These are phyloP conservation scores for Diuraphis noxia DNA, from an alignment of 1,140 invertebrate genomes.

Conservation along the genomic window DNA sequence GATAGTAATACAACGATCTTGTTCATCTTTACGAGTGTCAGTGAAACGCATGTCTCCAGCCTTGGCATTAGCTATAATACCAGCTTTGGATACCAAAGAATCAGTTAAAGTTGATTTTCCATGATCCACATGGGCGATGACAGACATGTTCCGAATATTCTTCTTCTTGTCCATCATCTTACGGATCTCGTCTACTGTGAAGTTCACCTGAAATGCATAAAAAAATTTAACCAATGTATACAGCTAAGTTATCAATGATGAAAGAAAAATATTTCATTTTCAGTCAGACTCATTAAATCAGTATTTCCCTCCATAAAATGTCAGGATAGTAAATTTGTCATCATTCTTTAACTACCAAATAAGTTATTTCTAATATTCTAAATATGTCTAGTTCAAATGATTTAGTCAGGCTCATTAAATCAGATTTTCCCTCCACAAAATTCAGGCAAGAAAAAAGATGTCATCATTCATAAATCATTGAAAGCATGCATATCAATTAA, in stretches of 20 bases:
- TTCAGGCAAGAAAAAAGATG: not conserved
- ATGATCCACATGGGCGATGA: constrained; percentile 99
- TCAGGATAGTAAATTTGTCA: constrained; percentile 27
- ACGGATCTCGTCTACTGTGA: constrained; percentile 99
- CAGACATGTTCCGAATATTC: constrained; percentile 99
- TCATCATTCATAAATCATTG: not conserved
- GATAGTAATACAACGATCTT: constrained; percentile 99
- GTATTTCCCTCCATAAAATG: constrained; percentile 45
- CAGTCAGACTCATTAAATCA: constrained; percentile 53
- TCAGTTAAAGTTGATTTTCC: constrained; percentile 99
- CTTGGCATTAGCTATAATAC: constrained; percentile 97
- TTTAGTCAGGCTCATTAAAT: constrained; percentile 19
- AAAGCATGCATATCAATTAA: not conserved
- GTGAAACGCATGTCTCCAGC: constrained; percentile 99
- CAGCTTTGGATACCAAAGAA: constrained; percentile 98
- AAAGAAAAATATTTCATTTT: not conserved
- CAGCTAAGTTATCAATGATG: not conserved
- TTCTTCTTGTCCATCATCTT: constrained; percentile 98
- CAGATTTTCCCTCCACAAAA: not conserved
- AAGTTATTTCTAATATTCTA: too few species aligned
- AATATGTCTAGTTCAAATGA: not conserved
- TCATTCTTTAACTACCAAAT: constrained; percentile 5
- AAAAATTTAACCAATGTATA: not conserved
- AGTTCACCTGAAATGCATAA: constrained; percentile 86
- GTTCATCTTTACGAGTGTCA: constrained; percentile 99